Evolutionary conservation across 2,888 invertebrate genomes (phyloP).

Genomic region (Orthosia incerta): DNA sequence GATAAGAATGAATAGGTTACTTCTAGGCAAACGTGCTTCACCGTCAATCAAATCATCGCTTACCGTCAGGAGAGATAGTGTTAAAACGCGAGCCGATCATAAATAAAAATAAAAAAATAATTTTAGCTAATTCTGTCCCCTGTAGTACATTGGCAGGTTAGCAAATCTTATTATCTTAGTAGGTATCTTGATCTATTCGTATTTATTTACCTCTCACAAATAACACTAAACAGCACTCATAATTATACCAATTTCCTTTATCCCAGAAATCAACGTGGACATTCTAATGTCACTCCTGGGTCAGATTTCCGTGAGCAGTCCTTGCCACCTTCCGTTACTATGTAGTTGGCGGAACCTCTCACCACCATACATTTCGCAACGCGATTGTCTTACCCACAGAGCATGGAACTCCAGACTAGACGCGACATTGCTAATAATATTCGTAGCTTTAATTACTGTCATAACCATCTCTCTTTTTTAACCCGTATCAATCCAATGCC

Average conservation of each 20-base stretch:
- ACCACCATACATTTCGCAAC: conserved; percentile 67
- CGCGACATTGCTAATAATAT: no score
- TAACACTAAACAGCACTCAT: background rate
- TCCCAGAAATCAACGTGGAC: background rate
- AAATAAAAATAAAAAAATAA: background rate
- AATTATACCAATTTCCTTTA: conserved; percentile 3
- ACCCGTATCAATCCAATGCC: no score
- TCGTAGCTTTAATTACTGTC: no score
- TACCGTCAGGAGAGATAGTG: no score
- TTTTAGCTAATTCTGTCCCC: no score
- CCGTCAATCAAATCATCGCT: no score
- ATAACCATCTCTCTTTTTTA: no score
- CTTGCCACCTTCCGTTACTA: conserved; percentile 65
- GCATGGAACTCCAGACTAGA: background rate
- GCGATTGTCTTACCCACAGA: conserved; percentile 66
- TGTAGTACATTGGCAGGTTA: background rate
- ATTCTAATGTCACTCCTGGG: conserved; percentile 16
- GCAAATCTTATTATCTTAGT: background rate
- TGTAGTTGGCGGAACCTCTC: conserved; percentile 63
- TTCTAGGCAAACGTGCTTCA: no score
- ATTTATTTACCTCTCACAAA: background rate
- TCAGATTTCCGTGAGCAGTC: conserved; percentile 39
- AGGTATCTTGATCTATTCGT: background rate
- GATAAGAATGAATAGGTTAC: no score
- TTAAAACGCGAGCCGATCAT: no score